phyloP scores from a whole-genome alignment of 1,140 invertebrate species.

The Tyrophagus putrescentiae region DNA sequence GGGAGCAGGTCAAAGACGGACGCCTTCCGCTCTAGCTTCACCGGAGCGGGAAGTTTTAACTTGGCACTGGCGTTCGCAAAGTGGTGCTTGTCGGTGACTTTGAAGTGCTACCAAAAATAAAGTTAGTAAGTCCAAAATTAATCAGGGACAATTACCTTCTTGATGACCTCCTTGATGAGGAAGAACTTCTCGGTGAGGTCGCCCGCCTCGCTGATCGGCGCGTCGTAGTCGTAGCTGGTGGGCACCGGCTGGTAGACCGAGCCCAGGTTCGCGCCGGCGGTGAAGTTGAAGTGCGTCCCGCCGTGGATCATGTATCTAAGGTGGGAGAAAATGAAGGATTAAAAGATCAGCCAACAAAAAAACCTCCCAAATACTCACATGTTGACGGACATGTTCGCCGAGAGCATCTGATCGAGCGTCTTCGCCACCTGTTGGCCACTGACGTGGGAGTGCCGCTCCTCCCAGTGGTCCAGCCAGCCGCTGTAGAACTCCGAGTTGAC shows the following conservation, averaged over 20 bases:
- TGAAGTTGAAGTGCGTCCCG: slow-evolving; percentile 21
- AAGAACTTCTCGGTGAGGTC: slow-evolving; percentile 37
- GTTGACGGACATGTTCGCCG: slow-evolving; percentile 30
- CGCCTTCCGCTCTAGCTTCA: not conserved
- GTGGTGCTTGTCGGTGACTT: no score
- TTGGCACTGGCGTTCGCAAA: not conserved
- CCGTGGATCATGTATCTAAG: slow-evolving; percentile 24
- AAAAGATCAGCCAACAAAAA: not conserved
- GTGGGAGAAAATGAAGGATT: not conserved
- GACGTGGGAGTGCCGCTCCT: slow-evolving; percentile 26
- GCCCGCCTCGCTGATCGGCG: slow-evolving; percentile 38
- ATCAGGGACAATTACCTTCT: slow-evolving; percentile 24
- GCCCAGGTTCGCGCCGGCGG: slow-evolving; percentile 17
- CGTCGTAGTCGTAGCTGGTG: slow-evolving; percentile 41
- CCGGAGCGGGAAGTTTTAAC: slow-evolving; percentile 7
- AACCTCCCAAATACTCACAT: slow-evolving; percentile 26
- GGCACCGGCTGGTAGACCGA: slow-evolving; percentile 28
- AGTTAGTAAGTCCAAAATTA: no score
- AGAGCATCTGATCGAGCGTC: slow-evolving; percentile 28
- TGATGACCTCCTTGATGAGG: slow-evolving; percentile 35
- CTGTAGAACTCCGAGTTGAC: slow-evolving; percentile 34
- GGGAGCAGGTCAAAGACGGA: not conserved
- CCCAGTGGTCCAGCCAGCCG: slow-evolving; percentile 33
- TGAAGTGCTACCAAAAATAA: no score
- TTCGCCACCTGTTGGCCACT: slow-evolving; percentile 18